Conservation (phyloP, 2,113 vertebrate genomes). For the Neopipo cinnamomea region DNA sequence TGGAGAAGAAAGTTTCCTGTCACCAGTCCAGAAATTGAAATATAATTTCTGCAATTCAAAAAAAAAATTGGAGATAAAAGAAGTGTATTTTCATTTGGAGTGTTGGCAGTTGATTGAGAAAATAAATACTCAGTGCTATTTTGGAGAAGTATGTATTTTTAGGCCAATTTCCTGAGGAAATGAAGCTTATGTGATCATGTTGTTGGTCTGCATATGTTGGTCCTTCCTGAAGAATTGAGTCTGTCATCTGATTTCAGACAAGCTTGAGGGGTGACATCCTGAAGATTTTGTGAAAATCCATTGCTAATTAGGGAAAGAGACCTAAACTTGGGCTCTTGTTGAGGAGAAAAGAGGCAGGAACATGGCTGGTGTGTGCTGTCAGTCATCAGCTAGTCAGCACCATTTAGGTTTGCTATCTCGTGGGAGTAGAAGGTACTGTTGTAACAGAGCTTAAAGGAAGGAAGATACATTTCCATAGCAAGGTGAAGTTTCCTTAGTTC, state of each 20-base stretch:
- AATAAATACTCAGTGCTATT: not conserved
- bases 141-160: not conserved
- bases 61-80: not conserved
- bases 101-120: not conserved
- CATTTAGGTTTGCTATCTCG: not conserved
- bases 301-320: not conserved
- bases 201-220: not conserved
- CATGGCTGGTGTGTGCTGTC: rapidly evolving
- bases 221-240: not conserved
- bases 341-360: not conserved
- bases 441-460: not conserved
- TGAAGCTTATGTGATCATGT: not conserved
- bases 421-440: not conserved
- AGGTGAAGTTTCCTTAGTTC: not conserved
- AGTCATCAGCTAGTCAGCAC: not conserved
- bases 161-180: not conserved
- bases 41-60: not conserved
- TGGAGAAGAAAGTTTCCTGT: not conserved
- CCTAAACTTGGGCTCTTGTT: not conserved
- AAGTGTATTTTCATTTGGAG: not conserved
- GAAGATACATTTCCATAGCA: not conserved
- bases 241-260: not conserved
- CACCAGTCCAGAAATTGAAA: not conserved
- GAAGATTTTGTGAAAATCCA: not conserved
- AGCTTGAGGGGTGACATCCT: not conserved